Evolutionary conservation across 2,888 invertebrate species (phyloP).

Genomic region (Orchestes rusci): DNA sequence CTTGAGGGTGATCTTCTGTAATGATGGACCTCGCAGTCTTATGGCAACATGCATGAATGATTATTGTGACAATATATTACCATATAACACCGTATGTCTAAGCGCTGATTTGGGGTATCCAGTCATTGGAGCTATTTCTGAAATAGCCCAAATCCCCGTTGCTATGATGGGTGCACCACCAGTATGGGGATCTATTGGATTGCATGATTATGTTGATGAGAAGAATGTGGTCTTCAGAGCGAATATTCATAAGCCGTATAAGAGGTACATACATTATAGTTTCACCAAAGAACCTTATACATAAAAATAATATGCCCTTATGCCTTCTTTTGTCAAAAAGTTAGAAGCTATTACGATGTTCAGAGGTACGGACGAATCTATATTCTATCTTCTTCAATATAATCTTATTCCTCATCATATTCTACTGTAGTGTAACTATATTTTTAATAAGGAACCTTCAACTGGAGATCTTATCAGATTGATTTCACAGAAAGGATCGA

Average conservation of each 20-base stretch:
- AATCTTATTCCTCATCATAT: too few species aligned
- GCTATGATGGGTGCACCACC: slow-evolving; percentile 52
- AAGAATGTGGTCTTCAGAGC: slow-evolving; percentile 49
- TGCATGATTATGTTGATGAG: slow-evolving; percentile 51
- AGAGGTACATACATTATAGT: too few species aligned
- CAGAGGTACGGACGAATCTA: too few species aligned
- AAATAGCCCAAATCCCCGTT: slow-evolving; percentile 45
- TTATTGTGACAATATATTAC: slow-evolving; percentile 40
- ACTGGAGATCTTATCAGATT: too few species aligned
- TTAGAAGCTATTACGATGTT: too few species aligned
- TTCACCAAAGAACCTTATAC: too few species aligned
- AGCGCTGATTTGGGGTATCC: slow-evolving; percentile 49
- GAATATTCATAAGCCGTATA: slow-evolving; percentile 36
- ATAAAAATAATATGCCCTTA: too few species aligned
- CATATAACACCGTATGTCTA: slow-evolving; percentile 50
- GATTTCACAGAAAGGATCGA: too few species aligned
- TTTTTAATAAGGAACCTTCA: too few species aligned
- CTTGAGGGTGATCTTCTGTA: slow-evolving; percentile 49
- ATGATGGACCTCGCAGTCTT: slow-evolving; percentile 52
- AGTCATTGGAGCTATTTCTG: slow-evolving; percentile 35
- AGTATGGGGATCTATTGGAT: slow-evolving; percentile 57
- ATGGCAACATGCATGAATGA: slow-evolving; percentile 49
- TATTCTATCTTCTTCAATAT: too few species aligned
- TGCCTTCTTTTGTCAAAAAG: too few species aligned
- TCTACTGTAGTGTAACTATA: too few species aligned